phyloP scores from a whole-genome alignment of 1,140 invertebrate genomes.

The Aphelenchoides besseyi region DNA sequence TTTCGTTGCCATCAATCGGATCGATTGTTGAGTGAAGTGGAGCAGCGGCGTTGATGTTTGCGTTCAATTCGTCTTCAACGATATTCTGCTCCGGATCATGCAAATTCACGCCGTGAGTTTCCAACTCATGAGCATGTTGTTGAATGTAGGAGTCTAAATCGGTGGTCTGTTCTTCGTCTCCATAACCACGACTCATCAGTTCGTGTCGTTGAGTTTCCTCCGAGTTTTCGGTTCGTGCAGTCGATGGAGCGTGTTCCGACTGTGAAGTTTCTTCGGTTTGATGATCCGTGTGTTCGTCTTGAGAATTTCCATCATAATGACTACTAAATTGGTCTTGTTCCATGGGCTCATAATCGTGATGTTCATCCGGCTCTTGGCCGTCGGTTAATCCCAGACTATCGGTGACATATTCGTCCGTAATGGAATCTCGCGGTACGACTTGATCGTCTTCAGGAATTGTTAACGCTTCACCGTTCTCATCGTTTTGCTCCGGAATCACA shows the following conservation, averaged over 20 bases:
- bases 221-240: neutral
- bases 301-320: too few relatives aligned
- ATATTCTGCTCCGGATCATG: neutral
- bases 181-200: neutral
- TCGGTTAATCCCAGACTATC: neutral
- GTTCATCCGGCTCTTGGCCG: neutral
- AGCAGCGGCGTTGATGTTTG: neutral
- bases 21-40: neutral
- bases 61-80: neutral
- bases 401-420: neutral
- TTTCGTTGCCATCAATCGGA: neutral
- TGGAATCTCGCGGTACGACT: neutral
- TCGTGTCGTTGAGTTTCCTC: neutral
- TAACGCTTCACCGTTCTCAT: slow-evolving; percentile 6
- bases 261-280: neutral
- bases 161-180: neutral
- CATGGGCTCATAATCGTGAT: neutral
- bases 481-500: slow-evolving; percentile 4
- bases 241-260: neutral
- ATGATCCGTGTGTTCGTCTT: neutral
- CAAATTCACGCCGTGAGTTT: neutral
- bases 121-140: neutral
- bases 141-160: neutral
- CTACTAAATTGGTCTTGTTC: too few relatives aligned
- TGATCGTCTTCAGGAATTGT: neutral